Conservation (phyloP, 1,140 invertebrate species). For the Dolichoris vasculosae region DNA sequence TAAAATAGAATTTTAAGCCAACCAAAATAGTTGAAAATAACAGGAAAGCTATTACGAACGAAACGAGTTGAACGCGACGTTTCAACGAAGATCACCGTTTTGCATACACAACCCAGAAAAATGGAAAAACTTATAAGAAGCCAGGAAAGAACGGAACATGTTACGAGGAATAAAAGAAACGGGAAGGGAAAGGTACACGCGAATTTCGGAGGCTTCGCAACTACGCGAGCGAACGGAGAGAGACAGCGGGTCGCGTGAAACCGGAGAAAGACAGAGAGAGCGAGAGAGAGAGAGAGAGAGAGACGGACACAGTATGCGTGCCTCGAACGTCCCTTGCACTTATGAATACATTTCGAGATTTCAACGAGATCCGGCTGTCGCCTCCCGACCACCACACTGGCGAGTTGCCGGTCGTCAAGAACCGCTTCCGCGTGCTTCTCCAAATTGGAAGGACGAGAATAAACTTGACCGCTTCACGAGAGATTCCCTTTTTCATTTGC, state of each 20-base stretch:
- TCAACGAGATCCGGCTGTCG: neutral
- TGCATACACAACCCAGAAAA: neutral
- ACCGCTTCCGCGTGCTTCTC: constrained; percentile 24
- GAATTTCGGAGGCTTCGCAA: neutral
- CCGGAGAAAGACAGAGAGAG: constrained; percentile 27
- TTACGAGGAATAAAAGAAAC: neutral
- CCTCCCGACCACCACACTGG: neutral
- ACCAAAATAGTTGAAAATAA: neutral
- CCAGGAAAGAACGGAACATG: neutral
- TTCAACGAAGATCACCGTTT: neutral
- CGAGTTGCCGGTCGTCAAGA: neutral
- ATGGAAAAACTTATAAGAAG: neutral
- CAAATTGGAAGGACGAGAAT: constrained; percentile 1
- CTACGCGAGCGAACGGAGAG: neutral
- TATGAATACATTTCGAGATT: constrained; percentile 57
- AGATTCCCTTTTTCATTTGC: neutral
- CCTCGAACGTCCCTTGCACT: constrained; percentile 34
- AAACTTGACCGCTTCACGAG: neutral
- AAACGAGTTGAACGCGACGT: neutral
- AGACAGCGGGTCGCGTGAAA: too few species aligned
- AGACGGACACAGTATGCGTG: constrained; percentile 22
- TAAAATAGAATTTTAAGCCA: neutral
- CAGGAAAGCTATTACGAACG: neutral
- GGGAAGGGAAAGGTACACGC: neutral
- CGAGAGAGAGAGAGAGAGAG: constrained; percentile 50